These are phyloP conservation scores for Notiomystis cincta DNA, from an alignment of 2,113 vertebrate genomes.

Conservation along the genomic window DNA sequence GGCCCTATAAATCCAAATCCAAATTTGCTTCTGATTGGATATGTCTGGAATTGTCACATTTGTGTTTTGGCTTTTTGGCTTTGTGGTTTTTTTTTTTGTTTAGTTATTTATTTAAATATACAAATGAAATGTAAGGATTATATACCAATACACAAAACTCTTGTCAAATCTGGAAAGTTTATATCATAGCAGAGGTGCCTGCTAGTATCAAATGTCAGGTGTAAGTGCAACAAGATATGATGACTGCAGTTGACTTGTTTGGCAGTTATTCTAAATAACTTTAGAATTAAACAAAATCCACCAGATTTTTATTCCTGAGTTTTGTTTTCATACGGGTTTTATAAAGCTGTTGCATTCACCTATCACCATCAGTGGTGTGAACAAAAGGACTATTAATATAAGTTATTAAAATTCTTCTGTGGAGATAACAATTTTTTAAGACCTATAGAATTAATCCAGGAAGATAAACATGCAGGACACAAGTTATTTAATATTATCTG, in stretches of 20 bases:
- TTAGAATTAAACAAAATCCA: neutral
- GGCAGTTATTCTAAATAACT: neutral
- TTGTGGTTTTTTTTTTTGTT: rapidly evolving
- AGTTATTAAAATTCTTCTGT: neutral
- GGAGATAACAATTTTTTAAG: neutral
- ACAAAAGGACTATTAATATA: neutral
- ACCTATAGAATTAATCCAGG: neutral
- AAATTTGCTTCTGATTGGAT: neutral
- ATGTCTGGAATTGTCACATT: neutral
- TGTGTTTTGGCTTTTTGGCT: neutral
- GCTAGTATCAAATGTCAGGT: neutral
- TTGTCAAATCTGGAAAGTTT: neutral
- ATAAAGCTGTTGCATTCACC: neutral
- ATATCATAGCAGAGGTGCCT: neutral
- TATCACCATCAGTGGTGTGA: neutral
- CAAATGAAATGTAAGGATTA: neutral
- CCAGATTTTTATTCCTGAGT: neutral
- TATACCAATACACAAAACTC: neutral
- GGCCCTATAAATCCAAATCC: neutral
- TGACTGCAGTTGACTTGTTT: neutral
- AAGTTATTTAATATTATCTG: neutral
- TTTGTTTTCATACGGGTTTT: neutral
- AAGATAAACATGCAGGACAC: neutral
- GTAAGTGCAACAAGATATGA: neutral
- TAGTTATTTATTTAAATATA: neutral